A percentile compares a stretch with the other conserved stretches of the same genome.
phyloP scores from a whole-genome alignment of 2,797 vertebrate genomes.

The Champsocephalus gunnari region DNA sequence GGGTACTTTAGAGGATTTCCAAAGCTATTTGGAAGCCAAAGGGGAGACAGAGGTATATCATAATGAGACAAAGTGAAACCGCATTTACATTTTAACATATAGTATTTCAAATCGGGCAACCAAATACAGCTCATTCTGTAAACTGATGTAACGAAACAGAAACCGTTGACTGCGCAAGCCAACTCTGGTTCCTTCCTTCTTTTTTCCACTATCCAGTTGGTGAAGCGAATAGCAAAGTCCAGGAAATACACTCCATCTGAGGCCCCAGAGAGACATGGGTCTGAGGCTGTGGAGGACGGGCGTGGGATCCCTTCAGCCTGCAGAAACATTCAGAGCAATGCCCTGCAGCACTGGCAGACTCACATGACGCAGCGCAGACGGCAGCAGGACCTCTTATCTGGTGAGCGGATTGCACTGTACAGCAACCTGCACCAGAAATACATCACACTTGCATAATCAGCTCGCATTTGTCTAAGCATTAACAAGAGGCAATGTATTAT shows the following conservation, averaged over 20 bases:
- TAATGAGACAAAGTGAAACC: background rate
- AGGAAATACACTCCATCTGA: slow-evolving; percentile 30
- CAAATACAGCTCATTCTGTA: background rate
- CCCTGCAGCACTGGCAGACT: slow-evolving; percentile 88
- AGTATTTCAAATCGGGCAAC: background rate
- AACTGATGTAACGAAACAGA: background rate
- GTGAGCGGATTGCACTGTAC: slow-evolving; percentile 71
- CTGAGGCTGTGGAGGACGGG: background rate
- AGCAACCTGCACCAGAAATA: background rate
- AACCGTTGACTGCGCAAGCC: background rate
- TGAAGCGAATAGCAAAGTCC: slow-evolving; percentile 70
- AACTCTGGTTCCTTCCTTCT: background rate
- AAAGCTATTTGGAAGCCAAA: slow-evolving; percentile 84
- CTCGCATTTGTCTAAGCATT: background rate
- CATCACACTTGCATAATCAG: background rate
- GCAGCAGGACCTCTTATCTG: slow-evolving; percentile 86
- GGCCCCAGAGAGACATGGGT: slow-evolving; percentile 25
- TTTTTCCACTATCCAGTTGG: slow-evolving; percentile 77
- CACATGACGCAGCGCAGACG: slow-evolving; percentile 83
- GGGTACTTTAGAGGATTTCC: slow-evolving; percentile 90
- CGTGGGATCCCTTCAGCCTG: slow-evolving; percentile 38
- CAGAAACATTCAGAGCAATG: slow-evolving; percentile 77
- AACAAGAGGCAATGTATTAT: background rate
- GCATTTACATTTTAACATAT: too few species aligned
- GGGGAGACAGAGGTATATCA: slow-evolving; percentile 84